These are phyloP conservation scores for Margarornis squamiger DNA, from an alignment of 2,797 vertebrate species.

Conservation along the genomic window DNA sequence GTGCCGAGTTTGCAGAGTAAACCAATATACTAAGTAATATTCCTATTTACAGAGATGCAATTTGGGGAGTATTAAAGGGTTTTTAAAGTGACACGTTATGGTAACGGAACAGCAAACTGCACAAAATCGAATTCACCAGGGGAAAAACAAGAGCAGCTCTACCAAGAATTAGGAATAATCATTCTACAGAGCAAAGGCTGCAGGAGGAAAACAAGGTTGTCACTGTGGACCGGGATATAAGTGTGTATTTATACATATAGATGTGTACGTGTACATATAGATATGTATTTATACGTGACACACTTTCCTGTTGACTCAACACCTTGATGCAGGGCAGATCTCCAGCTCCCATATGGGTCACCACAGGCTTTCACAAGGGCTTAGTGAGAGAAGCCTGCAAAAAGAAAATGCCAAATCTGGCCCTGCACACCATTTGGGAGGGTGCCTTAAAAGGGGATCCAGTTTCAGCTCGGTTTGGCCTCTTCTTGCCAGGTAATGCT, in stretches of 20 bases:
- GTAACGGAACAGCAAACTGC: neutral
- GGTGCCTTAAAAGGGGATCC: neutral
- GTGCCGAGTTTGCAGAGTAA: neutral
- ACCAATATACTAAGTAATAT: neutral
- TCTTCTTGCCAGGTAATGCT: neutral
- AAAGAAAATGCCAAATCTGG: neutral
- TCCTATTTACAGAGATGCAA: neutral
- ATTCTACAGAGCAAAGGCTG: neutral
- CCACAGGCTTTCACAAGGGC: neutral
- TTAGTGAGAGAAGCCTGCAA: neutral
- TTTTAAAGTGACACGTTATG: neutral
- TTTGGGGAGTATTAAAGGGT: neutral
- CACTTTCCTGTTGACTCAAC: neutral
- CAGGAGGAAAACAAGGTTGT: neutral
- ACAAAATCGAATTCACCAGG: neutral
- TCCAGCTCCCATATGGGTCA: constrained; percentile 39
- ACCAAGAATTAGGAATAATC: constrained; percentile 8
- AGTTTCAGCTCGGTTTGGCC: neutral
- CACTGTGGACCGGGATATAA: neutral
- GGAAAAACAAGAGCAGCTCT: neutral
- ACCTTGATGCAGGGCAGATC: neutral
- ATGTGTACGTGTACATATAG: too few species aligned
- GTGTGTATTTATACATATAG: neutral
- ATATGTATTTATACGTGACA: neutral
- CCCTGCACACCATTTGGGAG: neutral